Evolutionary conservation across 2,888 invertebrate genomes (phyloP).

Genomic region (Diaphora mendica): DNA sequence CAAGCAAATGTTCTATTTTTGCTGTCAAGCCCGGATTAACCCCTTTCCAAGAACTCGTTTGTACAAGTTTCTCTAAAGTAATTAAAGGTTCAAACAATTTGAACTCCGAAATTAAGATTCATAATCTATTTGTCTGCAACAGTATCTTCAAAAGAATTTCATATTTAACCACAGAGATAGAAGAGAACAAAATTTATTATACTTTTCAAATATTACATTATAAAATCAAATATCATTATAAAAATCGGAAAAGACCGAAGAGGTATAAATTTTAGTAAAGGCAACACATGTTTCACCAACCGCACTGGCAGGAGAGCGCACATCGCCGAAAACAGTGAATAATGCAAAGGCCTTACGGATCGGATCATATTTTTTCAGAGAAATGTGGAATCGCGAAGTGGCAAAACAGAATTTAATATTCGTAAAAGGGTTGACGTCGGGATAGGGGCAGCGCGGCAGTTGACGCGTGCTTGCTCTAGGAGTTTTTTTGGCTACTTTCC

Average conservation of each 20-base stretch:
- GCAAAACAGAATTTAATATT: constrained; percentile 87
- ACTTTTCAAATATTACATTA: constrained; percentile 20
- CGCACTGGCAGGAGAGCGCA: constrained; percentile 49
- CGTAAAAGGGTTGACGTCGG: constrained; percentile 86
- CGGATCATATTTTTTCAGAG: constrained; percentile 79
- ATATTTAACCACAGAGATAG: constrained; percentile 21
- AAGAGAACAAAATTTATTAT: constrained; percentile 18
- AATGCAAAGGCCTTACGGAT: constrained; percentile 76
- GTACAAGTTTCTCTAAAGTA: constrained; percentile 78
- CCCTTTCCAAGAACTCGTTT: constrained; percentile 70
- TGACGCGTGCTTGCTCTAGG: constrained; percentile 83
- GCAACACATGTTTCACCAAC: constrained; percentile 42
- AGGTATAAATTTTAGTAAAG: constrained; percentile 32
- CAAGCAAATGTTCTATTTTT: constrained; percentile 76
- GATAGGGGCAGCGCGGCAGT: constrained; percentile 82
- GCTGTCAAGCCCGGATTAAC: constrained; percentile 71
- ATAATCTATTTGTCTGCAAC: constrained; percentile 70
- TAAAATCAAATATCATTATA: too few species aligned
- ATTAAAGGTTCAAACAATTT: constrained; percentile 78
- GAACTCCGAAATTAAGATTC: constrained; percentile 73
- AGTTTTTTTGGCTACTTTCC: constrained; percentile 85
- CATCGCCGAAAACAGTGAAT: constrained; percentile 73
- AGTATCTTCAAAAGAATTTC: constrained; percentile 57
- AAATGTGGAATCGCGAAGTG: constrained; percentile 84
- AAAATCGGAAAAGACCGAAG: constrained; percentile 10